Evolutionary conservation across 2,888 invertebrate species (phyloP).

Genomic region (Calameuta idolon): DNA sequence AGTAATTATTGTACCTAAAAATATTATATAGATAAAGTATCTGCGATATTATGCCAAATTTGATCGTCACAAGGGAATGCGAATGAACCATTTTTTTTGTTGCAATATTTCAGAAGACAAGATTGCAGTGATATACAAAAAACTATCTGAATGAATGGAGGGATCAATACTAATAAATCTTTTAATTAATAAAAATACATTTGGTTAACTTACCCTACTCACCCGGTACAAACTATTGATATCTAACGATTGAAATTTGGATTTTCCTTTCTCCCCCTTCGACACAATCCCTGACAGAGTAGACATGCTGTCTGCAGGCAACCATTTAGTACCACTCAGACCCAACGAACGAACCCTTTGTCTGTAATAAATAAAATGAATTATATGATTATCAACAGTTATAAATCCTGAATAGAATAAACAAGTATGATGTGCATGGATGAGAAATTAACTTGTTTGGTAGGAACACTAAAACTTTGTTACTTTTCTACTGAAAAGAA

Average conservation of each 20-base stretch:
- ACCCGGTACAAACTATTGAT: conserved; percentile 97
- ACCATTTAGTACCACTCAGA: conserved; percentile 86
- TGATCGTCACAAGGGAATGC: not conserved
- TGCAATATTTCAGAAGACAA: not conserved
- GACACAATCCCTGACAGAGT: conserved; percentile 91
- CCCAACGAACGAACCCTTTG: conserved; percentile 83
- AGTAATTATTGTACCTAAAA: not conserved
- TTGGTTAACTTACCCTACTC: conserved; percentile 76
- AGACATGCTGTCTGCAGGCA: conserved; percentile 97
- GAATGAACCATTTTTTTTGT: not conserved
- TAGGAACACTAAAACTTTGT: not conserved
- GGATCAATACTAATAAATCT: not conserved
- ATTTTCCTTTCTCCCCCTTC: conserved; percentile 90
- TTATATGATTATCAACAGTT: conserved; percentile 11
- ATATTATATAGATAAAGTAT: not conserved
- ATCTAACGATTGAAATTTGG: conserved; percentile 96
- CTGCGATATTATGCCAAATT: not conserved
- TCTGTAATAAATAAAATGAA: conserved; percentile 63
- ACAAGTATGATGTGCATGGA: not conserved
- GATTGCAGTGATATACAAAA: not conserved
- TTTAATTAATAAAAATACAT: conserved; percentile 15
- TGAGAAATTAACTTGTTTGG: not conserved
- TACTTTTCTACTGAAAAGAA: not conserved
- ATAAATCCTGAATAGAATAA: not conserved
- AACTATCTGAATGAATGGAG: not conserved